Evolutionary conservation across 2,797 vertebrate species (phyloP), one percentile per base, ranked within the genome.

Genomic region (Ceyx erithaca): DNA sequence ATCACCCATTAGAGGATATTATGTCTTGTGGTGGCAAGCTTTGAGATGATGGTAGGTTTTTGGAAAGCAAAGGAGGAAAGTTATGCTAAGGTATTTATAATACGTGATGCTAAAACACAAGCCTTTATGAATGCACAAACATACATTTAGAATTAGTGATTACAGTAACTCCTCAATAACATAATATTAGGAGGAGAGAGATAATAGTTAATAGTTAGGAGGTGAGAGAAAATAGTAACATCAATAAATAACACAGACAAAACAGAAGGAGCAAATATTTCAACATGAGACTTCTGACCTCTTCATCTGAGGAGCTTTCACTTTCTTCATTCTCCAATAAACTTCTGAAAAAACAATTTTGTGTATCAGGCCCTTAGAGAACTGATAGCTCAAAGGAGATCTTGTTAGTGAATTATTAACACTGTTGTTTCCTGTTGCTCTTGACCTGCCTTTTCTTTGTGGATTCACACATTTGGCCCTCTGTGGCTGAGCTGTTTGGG

Each of bases 231-330:
- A 87, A 76, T 37, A 80, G 8, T 78, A 58, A 75, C 10, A 28
- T 15, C 35, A 22, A 8, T 48, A 76, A 69, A 41, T 52, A 28
- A 57, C 4, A 40, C 4, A 61, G 12, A 19, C 87, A 40, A 87
- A 84, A 68, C 22, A 40, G 23, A 51, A 84, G 62, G 52, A 16
- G 13, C 28, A 58, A 85, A 10, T 80, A 37, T 41, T 69, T 92
- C 28, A 78, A 31, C 23, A 23, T 0, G 12, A 68, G 46, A 23
- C 18, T 90, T 93, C 97, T 95, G 71, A 98, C 98, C 97, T 97
- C 94, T 2, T 93, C 81, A 0, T 97, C 97, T 0, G 46, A 95
- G 63, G 59, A 35, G 46, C 6, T 59, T 89, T 95, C 8, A 11
- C 54, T 35, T 79, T 92, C 46, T 93, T 33, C 28, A 49, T 68